Percentiles rank a stretch among this genome's conserved stretches.
phyloP scores from a whole-genome alignment of 2,888 invertebrate species.

The Melinaea marsaeus region DNA sequence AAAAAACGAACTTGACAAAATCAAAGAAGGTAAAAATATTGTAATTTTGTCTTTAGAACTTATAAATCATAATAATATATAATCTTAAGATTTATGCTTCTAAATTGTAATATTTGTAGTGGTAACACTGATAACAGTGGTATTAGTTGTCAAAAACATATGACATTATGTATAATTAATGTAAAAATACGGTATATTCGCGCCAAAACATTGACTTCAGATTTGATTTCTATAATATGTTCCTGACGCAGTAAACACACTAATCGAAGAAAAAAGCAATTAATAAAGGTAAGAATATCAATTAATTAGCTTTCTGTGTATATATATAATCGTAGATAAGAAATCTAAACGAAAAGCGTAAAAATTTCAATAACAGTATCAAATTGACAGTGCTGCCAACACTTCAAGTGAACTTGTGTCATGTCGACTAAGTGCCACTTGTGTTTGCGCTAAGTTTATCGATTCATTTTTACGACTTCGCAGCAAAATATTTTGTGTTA shows the following conservation, averaged over 20 bases:
- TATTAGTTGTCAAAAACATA: constrained; percentile 7
- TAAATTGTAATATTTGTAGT: no score
- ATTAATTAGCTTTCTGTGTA: background rate
- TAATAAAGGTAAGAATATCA: constrained; percentile 11
- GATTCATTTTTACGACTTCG: constrained; percentile 12
- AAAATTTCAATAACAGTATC: background rate
- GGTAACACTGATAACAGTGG: background rate
- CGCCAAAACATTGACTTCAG: constrained; percentile 22
- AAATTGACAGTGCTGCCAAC: constrained; percentile 41
- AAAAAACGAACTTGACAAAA: no score
- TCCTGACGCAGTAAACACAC: background rate
- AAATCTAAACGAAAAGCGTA: background rate
- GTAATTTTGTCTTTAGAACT: no score
- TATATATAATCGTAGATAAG: background rate
- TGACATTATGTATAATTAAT: constrained; percentile 1
- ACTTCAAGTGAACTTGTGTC: constrained; percentile 26
- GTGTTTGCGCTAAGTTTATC: constrained; percentile 15
- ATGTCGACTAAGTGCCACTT: constrained; percentile 24
- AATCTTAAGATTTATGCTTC: no score
- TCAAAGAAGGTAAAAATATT: no score
- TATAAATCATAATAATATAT: no score
- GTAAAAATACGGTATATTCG: constrained; percentile 17
- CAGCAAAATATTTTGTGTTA: constrained; percentile 7
- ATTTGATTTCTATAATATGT: constrained; percentile 3
- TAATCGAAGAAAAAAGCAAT: background rate